Percentiles rank a stretch among this genome's conserved stretches.
Evolutionary conservation across 35 echinoderm and acorn worm genomes (phyloP).

Genomic region (Apostichopus japonicus): DNA sequence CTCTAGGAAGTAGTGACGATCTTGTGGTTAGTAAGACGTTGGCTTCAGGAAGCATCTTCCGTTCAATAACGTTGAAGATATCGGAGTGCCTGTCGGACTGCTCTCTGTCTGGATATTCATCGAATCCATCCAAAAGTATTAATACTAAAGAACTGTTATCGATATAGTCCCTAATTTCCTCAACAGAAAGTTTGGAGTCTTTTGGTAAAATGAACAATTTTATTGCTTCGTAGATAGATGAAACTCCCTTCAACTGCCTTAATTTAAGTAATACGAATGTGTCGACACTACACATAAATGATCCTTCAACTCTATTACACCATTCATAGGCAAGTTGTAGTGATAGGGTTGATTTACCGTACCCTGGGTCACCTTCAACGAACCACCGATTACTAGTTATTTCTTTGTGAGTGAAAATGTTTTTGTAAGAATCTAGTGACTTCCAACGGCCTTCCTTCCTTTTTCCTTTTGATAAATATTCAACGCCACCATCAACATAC

Average conservation of each 20-base stretch:
- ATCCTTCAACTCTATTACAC: neutral
- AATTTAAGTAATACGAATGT: neutral
- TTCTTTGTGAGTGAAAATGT: neutral
- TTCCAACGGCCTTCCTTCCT: too few relatives aligned
- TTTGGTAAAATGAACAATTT: neutral
- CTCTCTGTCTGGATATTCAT: constrained; percentile 9
- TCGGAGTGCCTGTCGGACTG: neutral
- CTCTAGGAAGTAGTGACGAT: neutral
- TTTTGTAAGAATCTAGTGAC: too few relatives aligned
- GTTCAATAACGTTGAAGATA: neutral
- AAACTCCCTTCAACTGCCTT: constrained; percentile 4
- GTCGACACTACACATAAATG: neutral
- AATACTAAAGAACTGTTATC: neutral
- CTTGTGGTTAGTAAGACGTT: neutral
- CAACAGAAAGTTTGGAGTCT: neutral
- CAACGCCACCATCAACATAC: neutral
- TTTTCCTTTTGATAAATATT: neutral
- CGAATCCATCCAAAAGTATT: constrained; percentile 8
- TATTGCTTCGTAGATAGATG: neutral
- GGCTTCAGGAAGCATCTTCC: neutral
- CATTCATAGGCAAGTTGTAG: constrained; percentile 10
- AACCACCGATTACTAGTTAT: neutral
- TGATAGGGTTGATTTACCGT: constrained; percentile 24
- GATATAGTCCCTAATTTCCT: neutral
- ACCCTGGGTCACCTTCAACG: constrained; percentile 6